Evolutionary conservation across 2,113 vertebrate species (phyloP).

Genomic region (Gallinago media): DNA sequence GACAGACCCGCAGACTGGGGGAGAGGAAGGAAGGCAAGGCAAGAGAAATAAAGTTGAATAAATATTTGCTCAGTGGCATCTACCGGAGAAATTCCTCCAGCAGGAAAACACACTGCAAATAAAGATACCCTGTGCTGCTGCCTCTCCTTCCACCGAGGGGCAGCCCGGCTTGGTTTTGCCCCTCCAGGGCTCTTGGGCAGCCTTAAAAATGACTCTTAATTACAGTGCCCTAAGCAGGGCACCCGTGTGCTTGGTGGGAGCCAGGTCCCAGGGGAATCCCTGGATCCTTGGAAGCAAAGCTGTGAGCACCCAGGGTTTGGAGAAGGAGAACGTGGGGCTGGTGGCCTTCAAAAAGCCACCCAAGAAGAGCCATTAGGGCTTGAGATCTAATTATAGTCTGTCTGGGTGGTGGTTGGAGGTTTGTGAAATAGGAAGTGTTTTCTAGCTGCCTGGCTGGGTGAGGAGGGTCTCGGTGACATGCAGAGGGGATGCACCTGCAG

Average conservation of each 20-base stretch:
- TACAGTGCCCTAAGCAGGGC: neutral
- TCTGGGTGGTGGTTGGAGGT: neutral
- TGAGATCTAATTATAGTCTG: neutral
- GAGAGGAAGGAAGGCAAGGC: neutral
- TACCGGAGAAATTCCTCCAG: conserved; percentile 35
- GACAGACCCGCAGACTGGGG: neutral
- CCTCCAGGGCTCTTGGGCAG: neutral
- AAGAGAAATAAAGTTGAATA: conserved; percentile 41
- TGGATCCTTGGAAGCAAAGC: neutral
- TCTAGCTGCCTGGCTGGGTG: neutral
- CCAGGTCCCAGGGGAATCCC: neutral
- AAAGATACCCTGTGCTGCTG: conserved; percentile 38
- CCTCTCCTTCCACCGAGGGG: neutral
- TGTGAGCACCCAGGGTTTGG: neutral
- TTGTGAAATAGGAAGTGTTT: neutral
- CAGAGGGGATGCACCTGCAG: conserved; percentile 22
- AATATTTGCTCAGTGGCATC: conserved; percentile 67
- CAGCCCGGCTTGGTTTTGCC: neutral
- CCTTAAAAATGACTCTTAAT: neutral
- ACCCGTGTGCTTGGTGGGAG: neutral
- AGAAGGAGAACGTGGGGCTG: neutral
- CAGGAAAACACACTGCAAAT: conserved; percentile 38
- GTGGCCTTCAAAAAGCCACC: neutral
- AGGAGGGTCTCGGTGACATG: neutral
- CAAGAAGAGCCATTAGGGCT: neutral